These are phyloP conservation scores for Luidia sarsii DNA, from an alignment of 53 echinoderm and acorn worm species.

Conservation along the genomic window DNA sequence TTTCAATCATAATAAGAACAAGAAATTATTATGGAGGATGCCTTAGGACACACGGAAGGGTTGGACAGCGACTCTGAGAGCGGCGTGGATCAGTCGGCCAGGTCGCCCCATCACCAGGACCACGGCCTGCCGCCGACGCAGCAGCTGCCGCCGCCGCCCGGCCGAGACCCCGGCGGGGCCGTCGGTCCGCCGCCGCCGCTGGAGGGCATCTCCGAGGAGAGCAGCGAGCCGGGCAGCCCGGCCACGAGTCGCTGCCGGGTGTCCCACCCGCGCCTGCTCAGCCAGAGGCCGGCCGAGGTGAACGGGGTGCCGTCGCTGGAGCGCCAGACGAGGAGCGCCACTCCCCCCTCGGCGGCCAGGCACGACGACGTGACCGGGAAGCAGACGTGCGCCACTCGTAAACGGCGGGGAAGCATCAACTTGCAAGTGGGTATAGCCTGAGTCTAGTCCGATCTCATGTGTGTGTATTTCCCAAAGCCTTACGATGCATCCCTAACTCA, in stretches of 20 bases:
- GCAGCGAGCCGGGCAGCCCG: background rate
- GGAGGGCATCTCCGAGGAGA: conserved; percentile 6
- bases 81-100: conserved; percentile 47
- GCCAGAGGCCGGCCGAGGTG: background rate
- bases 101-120: background rate
- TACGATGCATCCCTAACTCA: too few species aligned
- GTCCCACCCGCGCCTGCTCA: background rate
- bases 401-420: conserved; percentile 34
- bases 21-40: conserved; percentile 35
- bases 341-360: conserved; percentile 18
- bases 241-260: background rate
- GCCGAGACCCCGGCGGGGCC: background rate
- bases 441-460: too few species aligned
- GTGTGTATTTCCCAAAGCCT: too few species aligned
- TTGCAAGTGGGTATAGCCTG: conserved; percentile 10
- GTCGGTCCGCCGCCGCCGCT: too few species aligned
- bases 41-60: conserved; percentile 29
- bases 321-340: conserved; percentile 36
- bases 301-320: background rate
- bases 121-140: background rate
- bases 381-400: too few species aligned
- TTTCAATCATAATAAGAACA: too few species aligned
- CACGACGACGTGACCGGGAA: conserved; percentile 16
- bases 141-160: background rate
- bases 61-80: conserved; percentile 65